Percentiles rank a stretch among this genome's conserved stretches.
Evolutionary conservation across 2,797 vertebrate genomes (phyloP).

Genomic region (Sandelia bainsii): DNA sequence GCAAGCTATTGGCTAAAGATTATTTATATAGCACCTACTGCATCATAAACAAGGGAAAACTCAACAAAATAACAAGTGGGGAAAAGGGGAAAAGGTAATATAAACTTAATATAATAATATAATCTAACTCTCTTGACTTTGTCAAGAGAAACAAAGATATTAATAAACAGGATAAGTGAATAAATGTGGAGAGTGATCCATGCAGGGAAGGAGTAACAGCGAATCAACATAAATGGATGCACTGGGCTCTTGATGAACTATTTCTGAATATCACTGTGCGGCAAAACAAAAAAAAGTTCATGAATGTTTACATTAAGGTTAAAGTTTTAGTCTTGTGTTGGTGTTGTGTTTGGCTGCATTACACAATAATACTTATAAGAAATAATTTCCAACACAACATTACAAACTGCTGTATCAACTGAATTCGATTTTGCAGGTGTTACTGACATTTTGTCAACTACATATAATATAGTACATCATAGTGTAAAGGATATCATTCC

Average conservation of each 20-base stretch:
- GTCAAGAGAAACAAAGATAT: conserved; percentile 1
- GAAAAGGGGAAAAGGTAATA: not conserved
- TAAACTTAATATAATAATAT: too few relatives aligned
- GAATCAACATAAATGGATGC: conserved; percentile 12
- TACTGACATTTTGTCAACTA: not conserved
- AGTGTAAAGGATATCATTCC: not conserved
- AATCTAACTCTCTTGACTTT: too few relatives aligned
- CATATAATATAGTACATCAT: not conserved
- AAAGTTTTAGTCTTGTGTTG: not conserved
- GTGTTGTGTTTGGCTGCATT: not conserved
- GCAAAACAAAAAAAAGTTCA: not conserved
- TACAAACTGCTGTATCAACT: not conserved
- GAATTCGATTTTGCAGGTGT: not conserved
- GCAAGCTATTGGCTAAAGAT: conserved; percentile 29
- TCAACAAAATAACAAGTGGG: not conserved
- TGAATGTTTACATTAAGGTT: not conserved
- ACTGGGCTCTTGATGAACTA: conserved; percentile 7
- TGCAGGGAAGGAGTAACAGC: conserved; percentile 36
- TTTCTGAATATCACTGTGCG: not conserved
- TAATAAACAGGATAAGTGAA: conserved; percentile 1
- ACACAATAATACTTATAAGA: not conserved
- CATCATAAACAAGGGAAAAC: not conserved
- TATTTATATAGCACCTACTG: conserved; percentile 7
- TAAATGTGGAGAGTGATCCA: conserved; percentile 10
- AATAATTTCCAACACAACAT: not conserved